Percentiles rank a stretch among this genome's conserved stretches.
phyloP scores from a whole-genome alignment of 2,797 vertebrate species.

The Argyrosomus regius region DNA sequence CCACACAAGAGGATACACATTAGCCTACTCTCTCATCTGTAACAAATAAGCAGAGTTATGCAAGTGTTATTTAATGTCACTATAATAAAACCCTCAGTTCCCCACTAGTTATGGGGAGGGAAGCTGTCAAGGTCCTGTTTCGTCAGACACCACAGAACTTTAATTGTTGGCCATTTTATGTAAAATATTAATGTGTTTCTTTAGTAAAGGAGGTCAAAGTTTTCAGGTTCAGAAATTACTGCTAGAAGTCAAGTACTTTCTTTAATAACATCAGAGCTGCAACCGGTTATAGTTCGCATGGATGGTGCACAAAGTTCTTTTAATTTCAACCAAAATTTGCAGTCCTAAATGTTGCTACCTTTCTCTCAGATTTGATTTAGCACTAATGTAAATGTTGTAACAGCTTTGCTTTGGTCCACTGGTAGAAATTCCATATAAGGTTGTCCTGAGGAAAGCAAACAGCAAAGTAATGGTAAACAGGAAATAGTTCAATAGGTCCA shows the following conservation, averaged over 20 bases:
- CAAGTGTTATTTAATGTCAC: conserved; percentile 81
- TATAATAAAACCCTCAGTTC: conserved; percentile 74
- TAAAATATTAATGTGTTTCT: conserved; percentile 66
- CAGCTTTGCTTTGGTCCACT: conserved; percentile 29
- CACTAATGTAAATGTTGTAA: conserved; percentile 57
- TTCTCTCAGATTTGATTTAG: conserved; percentile 56
- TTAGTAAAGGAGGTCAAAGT: conserved; percentile 46
- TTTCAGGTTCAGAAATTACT: too few species aligned
- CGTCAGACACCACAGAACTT: conserved; percentile 54
- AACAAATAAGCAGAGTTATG: conserved; percentile 76
- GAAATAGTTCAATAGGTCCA: conserved; percentile 80
- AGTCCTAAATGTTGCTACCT: conserved; percentile 28
- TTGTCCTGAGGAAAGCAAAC: conserved; percentile 63
- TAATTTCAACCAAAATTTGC: conserved; percentile 36
- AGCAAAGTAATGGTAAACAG: conserved; percentile 79
- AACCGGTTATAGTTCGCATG: conserved; percentile 11
- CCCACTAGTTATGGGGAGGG: conserved; percentile 72
- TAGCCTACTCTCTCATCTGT: conserved; percentile 68
- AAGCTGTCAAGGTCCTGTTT: conserved; percentile 78
- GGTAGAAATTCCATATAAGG: conserved; percentile 68
- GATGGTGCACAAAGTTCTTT: conserved; percentile 18
- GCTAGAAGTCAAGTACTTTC: conserved; percentile 11
- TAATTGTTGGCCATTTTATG: conserved; percentile 53
- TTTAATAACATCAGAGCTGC: conserved; percentile 16
- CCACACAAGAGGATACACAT: conserved; percentile 49